Base-by-base conservation (phyloP, 2,797 vertebrate genomes). In the Falco berigora region DNA sequence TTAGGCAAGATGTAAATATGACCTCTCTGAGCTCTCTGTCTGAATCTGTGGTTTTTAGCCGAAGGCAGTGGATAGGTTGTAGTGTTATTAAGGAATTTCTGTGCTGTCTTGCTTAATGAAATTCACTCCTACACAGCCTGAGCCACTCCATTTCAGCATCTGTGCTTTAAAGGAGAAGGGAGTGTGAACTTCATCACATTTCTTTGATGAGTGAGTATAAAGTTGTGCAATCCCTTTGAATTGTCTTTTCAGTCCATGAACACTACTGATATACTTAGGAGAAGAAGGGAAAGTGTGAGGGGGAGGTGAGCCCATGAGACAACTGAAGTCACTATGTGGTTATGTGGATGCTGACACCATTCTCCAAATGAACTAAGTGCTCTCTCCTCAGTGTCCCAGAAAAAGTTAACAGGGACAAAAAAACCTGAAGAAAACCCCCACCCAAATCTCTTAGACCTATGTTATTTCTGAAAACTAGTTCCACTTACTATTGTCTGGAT, bases 171-270 rank as follows among this genome's bases (percentile, higher is more conserved):
- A 89, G 36, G 28, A 86, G 78, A 86, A 77, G 40, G 44, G 47
- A 86, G 21, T 62, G 30, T 86, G 81, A 94, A 87, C 50, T 92
- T 93, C 74, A 68, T 58, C 16, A 2, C 66, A 47, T 79, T 84
- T 86, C 58, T 92, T 52, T 92, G 73, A 23, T 87, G 79, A 93
- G 20, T 72, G 68, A 94, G 40, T 40, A 91, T 87, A 62, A 80
- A 83, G 44, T 81, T 73, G 28, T 78, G 36, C 21, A 49, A 27
- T 84, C 78, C 55, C n/a, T 86, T 83, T 55, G 50, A 86, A 59
- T 68, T 68, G 38, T 52, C 68, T 78, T 78, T 87, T 64, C 88
- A 86, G 44, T 86, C 38, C 83, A 20, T 14, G 61, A 38, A 74
- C 42, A 23, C 11, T 61, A 50, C 22, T 59, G 24, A 6, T 77